Evolutionary conservation across 2,797 vertebrate species (phyloP).

Genomic region (Cyprinella venusta): DNA sequence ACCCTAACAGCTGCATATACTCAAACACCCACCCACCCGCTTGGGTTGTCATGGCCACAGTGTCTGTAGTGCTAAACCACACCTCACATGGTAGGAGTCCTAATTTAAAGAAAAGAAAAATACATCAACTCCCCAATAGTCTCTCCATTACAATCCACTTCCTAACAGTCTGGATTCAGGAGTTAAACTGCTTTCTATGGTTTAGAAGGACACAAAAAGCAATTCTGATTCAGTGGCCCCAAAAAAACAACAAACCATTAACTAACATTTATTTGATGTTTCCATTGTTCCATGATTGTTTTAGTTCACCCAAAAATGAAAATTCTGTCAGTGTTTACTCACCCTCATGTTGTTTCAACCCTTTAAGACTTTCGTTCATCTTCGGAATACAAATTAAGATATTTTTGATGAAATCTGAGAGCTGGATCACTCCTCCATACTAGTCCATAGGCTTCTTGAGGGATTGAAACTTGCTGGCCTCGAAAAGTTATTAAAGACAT

Average conservation of each 20-base stretch:
- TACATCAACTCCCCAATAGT: neutral
- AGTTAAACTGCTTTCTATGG: neutral
- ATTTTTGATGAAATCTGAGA: too few species aligned
- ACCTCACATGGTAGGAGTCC: slow-evolving; percentile 14
- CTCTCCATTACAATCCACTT: neutral
- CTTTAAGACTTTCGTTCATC: too few species aligned
- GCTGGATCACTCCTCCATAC: too few species aligned
- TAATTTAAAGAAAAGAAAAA: neutral
- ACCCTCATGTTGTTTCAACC: too few species aligned
- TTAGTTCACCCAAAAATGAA: too few species aligned
- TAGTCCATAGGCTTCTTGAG: too few species aligned
- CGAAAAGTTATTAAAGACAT: too few species aligned
- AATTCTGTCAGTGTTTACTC: too few species aligned
- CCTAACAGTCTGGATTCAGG: neutral
- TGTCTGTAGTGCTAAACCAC: slow-evolving; percentile 13
- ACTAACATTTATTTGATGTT: neutral
- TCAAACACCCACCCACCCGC: slow-evolving; percentile 52
- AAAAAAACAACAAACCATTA: neutral
- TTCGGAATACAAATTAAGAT: too few species aligned
- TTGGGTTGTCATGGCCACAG: slow-evolving; percentile 47
- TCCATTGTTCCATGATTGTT: too few species aligned
- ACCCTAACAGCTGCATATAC: slow-evolving; percentile 69
- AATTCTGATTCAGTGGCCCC: neutral
- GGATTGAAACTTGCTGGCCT: too few species aligned
- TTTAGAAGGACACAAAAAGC: neutral